Conservation (phyloP, 2,113 vertebrate species). For the Phalacrocorax pelagicus region DNA sequence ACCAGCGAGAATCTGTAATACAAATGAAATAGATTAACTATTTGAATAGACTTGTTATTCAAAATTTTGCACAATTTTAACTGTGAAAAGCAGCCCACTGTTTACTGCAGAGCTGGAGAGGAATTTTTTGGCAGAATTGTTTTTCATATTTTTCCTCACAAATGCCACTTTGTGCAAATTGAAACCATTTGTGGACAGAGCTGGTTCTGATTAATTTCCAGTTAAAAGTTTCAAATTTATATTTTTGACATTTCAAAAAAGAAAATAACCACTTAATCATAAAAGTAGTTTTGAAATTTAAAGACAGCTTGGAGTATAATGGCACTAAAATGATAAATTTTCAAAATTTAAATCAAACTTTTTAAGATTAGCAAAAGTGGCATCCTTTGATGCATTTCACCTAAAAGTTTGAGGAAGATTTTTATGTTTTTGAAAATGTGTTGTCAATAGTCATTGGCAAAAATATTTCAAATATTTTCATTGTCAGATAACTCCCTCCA, state of each 20-base stretch:
- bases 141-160: constrained; percentile 1
- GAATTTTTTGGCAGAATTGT: background rate
- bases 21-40: constrained; percentile 34
- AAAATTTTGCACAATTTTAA: constrained; percentile 14
- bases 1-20: background rate
- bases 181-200: constrained; percentile 12
- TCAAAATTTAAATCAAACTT: background rate
- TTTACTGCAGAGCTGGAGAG: background rate
- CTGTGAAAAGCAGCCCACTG: background rate
- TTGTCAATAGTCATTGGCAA: background rate
- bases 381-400: background rate
- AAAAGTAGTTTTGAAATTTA: background rate
- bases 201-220: constrained; percentile 31
- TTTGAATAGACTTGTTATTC: constrained; percentile 12
- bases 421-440: background rate
- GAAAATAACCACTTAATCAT: background rate
- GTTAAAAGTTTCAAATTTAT: background rate
- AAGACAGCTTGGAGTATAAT: background rate
- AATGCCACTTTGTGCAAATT: constrained; percentile 6
- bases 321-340: background rate
- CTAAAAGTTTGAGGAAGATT: background rate
- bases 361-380: background rate
- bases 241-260: background rate
- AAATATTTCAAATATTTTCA: background rate
- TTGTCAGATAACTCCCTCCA: background rate